Base-by-base conservation (phyloP, 2,113 vertebrate genomes). In the Micromys minutus region DNA sequence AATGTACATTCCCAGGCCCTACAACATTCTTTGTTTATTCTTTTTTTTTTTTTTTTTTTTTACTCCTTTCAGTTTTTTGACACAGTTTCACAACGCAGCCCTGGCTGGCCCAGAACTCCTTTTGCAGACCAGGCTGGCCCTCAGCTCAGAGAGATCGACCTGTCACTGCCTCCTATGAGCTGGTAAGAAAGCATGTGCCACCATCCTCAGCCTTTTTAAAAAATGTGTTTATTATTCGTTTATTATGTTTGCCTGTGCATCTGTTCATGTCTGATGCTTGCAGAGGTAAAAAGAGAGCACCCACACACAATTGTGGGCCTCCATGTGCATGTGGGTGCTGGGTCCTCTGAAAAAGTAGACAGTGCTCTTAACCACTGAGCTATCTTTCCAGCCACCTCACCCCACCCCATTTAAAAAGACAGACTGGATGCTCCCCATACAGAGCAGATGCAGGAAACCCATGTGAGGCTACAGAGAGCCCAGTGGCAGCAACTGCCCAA, bases 361-460 rank as follows among this genome's bases (percentile, higher is more conserved):
- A 13, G 17, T 47, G 42, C 26, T 21, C 26, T 3, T 84, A 63
- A 63, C 81, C n/a, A 45, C 42, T 63, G 81, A 65, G 59, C 81
- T 39, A 34, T 47, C 59, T 85, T 26, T 65, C 26, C 29, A 85
- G 81, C n/a, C n/a, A n/a, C 29, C 39, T 39, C 39, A 19, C 39
- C 10, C 81, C 29, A 10, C 29, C 31, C 22, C 17, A 47, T 39
- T 39, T 39, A 59, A 63, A 75, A 55, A 89, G 36, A 75, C 16
- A 52, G 42, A 22, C 50, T n/a, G 39, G 57, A 45, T 0, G n/a
- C 19, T 61, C 59, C 59, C 39, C 4, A 2, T 0, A 0, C 47
- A 50, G 4, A n/a, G n/a, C 79, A 80, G 63, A 77, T 50, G 26
- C 77, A 71, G 57, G 63, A 81, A 69, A 29, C 17, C 26, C 19